Conservation (phyloP, 2,797 vertebrate genomes). For the Periophthalmus magnuspinnatus region DNA sequence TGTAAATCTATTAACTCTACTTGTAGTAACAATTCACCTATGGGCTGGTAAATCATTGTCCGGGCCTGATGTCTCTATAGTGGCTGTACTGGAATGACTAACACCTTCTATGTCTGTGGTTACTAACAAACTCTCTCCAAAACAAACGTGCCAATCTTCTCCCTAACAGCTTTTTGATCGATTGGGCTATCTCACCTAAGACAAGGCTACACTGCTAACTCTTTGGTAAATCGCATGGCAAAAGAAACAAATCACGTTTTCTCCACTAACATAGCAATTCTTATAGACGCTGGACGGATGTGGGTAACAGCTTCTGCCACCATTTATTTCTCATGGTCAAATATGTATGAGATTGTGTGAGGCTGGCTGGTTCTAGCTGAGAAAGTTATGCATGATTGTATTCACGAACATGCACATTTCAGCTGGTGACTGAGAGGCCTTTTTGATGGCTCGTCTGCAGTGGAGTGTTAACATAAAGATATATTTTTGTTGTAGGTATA, state of each 20-base stretch:
- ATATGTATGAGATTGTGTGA: conserved; percentile 21
- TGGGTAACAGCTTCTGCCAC: conserved; percentile 58
- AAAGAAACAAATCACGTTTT: conserved; percentile 35
- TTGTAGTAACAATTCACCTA: conserved; percentile 57
- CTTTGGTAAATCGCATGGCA: conserved; percentile 49
- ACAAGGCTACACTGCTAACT: conserved; percentile 40
- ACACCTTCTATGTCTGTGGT: conserved; percentile 87
- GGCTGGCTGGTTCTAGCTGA: conserved; percentile 48
- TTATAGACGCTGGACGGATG: conserved; percentile 56
- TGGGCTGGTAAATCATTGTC: conserved; percentile 67
- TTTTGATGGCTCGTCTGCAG: conserved; percentile 19
- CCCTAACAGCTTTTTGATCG: conserved; percentile 31
- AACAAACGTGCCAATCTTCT: conserved; percentile 30
- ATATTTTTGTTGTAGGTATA: conserved; percentile 84
- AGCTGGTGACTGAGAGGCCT: conserved; percentile 27
- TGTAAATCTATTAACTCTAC: conserved; percentile 71
- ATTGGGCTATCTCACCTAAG: conserved; percentile 39
- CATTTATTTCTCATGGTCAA: conserved; percentile 50
- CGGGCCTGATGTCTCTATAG: conserved; percentile 60
- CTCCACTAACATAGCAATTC: conserved; percentile 60
- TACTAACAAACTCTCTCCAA: conserved; percentile 77
- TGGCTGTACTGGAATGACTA: conserved; percentile 67
- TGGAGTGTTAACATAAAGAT: conserved; percentile 38
- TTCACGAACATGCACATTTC: conserved; percentile 50
- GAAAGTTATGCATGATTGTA: conserved; percentile 62